These are phyloP conservation scores for Cephus runcator DNA, from an alignment of 2,888 invertebrate species.

Conservation along the genomic window DNA sequence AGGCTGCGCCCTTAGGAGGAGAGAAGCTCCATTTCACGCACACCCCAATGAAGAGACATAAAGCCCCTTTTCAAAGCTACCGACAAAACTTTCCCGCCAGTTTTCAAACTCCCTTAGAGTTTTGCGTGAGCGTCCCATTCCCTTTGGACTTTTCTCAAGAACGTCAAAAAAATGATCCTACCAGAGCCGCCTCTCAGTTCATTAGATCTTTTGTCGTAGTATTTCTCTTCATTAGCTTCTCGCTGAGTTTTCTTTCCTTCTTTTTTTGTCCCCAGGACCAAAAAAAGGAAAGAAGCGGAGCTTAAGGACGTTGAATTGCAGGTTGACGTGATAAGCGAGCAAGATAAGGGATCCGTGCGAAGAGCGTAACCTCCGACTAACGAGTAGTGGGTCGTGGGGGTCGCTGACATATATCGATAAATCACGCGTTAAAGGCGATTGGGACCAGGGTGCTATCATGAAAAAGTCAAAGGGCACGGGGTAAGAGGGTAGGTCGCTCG, in stretches of 20 bases:
- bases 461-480: background rate
- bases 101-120: background rate
- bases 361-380: background rate
- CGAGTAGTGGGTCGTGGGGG: background rate
- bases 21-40: background rate
- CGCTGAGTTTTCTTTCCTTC: background rate
- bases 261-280: background rate
- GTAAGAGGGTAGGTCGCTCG: background rate
- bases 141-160: conserved; percentile 8
- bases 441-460: background rate
- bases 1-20: background rate
- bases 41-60: background rate
- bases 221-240: background rate
- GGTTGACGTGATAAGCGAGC: background rate
- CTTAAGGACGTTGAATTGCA: background rate
- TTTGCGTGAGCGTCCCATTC: background rate
- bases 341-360: background rate
- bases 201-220: background rate
- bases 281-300: background rate
- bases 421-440: background rate
- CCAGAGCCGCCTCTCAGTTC: background rate
- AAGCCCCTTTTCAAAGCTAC: background rate
- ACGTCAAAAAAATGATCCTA: conserved; percentile 22
- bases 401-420: background rate
- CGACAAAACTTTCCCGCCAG: background rate